Percentiles rank a stretch among this genome's conserved stretches.
phyloP scores from a whole-genome alignment of 1,140 invertebrate genomes.

The Augochlora pura region DNA sequence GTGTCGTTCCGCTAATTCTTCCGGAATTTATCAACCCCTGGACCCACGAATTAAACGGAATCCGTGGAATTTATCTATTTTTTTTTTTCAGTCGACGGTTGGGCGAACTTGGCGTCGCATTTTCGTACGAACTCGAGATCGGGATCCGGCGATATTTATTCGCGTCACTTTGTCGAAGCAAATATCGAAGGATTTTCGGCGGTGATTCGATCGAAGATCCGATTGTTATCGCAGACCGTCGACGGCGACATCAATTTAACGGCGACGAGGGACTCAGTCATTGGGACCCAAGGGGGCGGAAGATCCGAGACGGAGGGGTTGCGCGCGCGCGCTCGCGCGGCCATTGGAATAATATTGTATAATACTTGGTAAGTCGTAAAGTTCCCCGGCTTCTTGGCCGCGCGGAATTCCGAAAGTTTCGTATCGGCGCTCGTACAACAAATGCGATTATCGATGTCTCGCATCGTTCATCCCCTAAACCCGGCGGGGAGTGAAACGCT shows the following conservation, averaged over 20 bases:
- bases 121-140: no score
- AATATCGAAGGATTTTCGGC: not conserved
- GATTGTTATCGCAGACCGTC: not conserved
- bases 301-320: slow-evolving; percentile 9
- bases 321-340: no score
- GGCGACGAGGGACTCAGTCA: slow-evolving; percentile 2
- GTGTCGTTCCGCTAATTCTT: no score
- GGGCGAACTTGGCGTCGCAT: no score
- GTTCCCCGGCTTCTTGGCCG: slow-evolving; percentile 50
- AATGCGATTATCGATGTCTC: slow-evolving; percentile 66
- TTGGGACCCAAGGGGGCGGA: not conserved
- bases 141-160: no score
- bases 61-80: no score
- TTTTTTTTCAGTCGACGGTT: no score
- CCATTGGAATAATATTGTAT: slow-evolving; percentile 52
- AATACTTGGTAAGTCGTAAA: slow-evolving; percentile 64
- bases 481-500: slow-evolving; percentile 51
- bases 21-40: no score
- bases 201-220: not conserved
- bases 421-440: slow-evolving; percentile 63
- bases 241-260: not conserved
- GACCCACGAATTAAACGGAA: no score
- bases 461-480: slow-evolving; percentile 58
- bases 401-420: slow-evolving; percentile 60
- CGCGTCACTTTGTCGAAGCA: no score